A percentile compares a stretch with the other conserved stretches of the same genome.
These are phyloP conservation scores for Drosophila willistoni DNA, from an alignment of 1,140 invertebrate genomes.

Conservation along the genomic window DNA sequence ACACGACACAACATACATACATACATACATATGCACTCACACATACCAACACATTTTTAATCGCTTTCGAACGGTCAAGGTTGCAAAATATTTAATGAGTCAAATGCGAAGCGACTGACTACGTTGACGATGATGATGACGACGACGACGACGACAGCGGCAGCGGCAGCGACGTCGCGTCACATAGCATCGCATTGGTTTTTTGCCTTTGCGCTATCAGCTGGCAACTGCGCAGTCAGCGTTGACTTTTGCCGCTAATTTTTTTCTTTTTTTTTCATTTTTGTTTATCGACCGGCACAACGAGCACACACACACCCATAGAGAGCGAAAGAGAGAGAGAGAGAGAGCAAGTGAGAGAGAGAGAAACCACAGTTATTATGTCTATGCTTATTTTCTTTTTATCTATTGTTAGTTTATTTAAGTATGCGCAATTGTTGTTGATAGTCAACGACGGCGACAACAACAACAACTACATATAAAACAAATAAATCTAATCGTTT, in stretches of 20 bases:
- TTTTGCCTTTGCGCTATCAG: constrained; percentile 57
- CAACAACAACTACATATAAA: background rate
- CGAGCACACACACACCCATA: constrained; percentile 25
- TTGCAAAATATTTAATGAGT: constrained; percentile 82
- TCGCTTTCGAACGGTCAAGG: constrained; percentile 80
- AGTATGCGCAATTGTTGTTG: constrained; percentile 20
- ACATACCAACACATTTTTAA: constrained; percentile 59
- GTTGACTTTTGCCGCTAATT: constrained; percentile 7
- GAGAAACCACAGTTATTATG: constrained; percentile 35
- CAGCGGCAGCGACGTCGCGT: constrained; percentile 29
- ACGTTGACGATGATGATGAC: constrained; percentile 4
- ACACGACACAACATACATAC: background rate
- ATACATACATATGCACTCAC: constrained; percentile 15
- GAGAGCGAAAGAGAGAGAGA: too few species aligned
- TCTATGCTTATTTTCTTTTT: constrained; percentile 56
- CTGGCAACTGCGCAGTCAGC: constrained; percentile 30
- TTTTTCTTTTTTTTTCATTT: constrained; percentile 7
- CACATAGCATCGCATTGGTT: background rate
- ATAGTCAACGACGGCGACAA: background rate
- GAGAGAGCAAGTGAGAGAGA: background rate
- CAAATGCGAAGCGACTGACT: constrained; percentile 53
- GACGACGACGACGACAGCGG: constrained; percentile 31
- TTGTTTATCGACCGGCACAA: constrained; percentile 28
- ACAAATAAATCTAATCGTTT: background rate
- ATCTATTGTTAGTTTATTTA: constrained; percentile 12